Evolutionary conservation across 2,888 invertebrate species (phyloP), one percentile per base, ranked within the genome.

Genomic region (Harpagoxenus sublaevis): DNA sequence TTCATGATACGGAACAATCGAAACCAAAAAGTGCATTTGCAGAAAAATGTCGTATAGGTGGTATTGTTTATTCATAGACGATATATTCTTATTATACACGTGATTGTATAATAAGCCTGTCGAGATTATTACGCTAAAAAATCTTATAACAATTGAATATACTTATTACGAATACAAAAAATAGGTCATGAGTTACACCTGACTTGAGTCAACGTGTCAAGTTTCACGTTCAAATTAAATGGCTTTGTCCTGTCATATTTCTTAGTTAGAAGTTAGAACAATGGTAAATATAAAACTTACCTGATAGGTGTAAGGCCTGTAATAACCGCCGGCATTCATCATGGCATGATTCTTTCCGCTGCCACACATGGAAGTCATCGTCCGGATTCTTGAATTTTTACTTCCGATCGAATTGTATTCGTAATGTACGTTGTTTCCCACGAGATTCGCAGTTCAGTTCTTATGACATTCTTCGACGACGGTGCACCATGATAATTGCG

Each of bases 321-420:
- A 96, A 95, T 96, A 97, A 95, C 96, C 96, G 92, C 95, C 96
- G 90, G 96, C 96, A 83, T 96, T 96, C 89, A 96, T 94, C 84
- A 96, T 96, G 87, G 96, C 96, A 94, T 96, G 96, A 94, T 96
- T 96, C 94, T 97, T 97, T 95, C 96, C 96, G 94, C 96, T 96
- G 93, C 96, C 96, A 94, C 96, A 96, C 96, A 96, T 96, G 65
- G 96, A 96, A 93, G 96, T 96, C 96, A 96, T 96, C 51, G 96
- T 96, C 88, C 68, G n/a, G 10, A 39, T 51, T 77, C 35, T 65
- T 6, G 53, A 66, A 9, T 28, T 39, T 12, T 31, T 48, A 35
- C 1, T 48, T 12, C n/a, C 23, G 18, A 18, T 75, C 63, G 28
- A 71, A 23, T 60, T 75, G 12, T 31, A 35, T 23, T 48, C 31